Evolutionary conservation across 2,113 vertebrate genomes (phyloP), one percentile per base, ranked within the genome.

Genomic region (Spermophilus dauricus): DNA sequence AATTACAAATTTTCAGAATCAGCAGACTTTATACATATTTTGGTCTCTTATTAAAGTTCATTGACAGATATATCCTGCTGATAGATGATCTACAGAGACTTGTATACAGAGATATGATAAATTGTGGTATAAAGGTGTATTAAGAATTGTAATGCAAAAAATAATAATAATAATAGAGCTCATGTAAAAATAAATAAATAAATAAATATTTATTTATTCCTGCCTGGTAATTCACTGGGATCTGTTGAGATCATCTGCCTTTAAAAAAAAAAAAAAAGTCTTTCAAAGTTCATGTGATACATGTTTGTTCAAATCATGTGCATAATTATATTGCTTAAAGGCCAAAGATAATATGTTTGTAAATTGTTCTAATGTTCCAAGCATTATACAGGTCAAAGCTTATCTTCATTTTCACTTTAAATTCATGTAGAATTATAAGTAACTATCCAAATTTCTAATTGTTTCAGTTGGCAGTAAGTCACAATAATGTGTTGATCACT

Each of bases 351-450:
- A 69, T 39, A 45, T 61, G 5, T 63, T 77, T 65, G 34, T 76
- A 39, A 14, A 16, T 84, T 56, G 39, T 76, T 58, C 56, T 80
- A 12, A 34, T 53, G 45, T 42, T 89, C 51, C 70, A 77, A 17
- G 11, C 22, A 58, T 30, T 90, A 5, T 42, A 24, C 22, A 75
- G 78, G 12, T 86, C 77, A 91, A 77, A 89, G n/a, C 73, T 82
- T 56, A 73, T 91, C 28, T 96, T n/a, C 67, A 48, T 91, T 94
- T 88, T 94, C 16, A 53, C 70, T 93, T 81, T 28, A 18, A 30
- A 90, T 89, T 72, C 75, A 93, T 53, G 39, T 37, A 82, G 10
- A 86, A 93, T 96, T 80, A 34, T 94, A 24, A 94, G 32, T 77
- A 51, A 63, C 78, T 72, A 81, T 92, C 37, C 89, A 86, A 53